Conservation (phyloP, 2,888 invertebrate genomes). For the Volucella zonaria region DNA sequence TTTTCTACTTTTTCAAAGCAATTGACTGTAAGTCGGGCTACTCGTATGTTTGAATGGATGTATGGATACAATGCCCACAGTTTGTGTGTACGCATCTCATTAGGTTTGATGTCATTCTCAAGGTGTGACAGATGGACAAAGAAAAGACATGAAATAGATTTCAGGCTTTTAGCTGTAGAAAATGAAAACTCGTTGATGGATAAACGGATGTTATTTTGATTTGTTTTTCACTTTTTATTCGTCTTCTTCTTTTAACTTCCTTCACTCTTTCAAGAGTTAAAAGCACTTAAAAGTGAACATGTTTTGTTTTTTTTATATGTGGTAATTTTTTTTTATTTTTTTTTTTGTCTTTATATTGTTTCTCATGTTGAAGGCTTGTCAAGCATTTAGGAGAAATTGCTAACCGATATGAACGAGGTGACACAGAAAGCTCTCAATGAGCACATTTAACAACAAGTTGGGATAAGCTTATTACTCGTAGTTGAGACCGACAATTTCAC, state of each 20-base stretch:
- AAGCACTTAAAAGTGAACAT: conserved; percentile 34
- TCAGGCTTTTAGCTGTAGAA: conserved; percentile 54
- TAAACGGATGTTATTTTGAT: conserved; percentile 31
- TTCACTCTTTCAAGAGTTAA: background rate
- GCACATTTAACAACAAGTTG: conserved; percentile 25
- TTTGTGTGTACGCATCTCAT: conserved; percentile 24
- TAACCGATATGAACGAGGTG: conserved; percentile 64
- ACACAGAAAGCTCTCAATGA: conserved; percentile 49
- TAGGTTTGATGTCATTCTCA: conserved; percentile 39
- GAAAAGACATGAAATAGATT: conserved; percentile 54
- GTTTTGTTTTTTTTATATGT: conserved; percentile 16
- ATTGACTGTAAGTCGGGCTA: too few species aligned
- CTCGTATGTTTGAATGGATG: background rate
- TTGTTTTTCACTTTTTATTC: conserved; percentile 25
- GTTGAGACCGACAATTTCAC: background rate
- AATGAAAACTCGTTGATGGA: conserved; percentile 55
- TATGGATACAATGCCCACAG: background rate
- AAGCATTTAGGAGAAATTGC: conserved; percentile 72
- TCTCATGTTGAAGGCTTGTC: conserved; percentile 57
- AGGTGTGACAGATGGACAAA: conserved; percentile 56
- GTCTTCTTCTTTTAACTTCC: conserved; percentile 3
- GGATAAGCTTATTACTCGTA: conserved; percentile 31
- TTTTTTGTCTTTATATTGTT: conserved; percentile 27
- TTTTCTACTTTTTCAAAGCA: conserved; percentile 28
- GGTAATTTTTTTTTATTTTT: conserved; percentile 9